Base-by-base conservation (phyloP, 2,888 invertebrate genomes). In the Drosophila austrosaltans region DNA sequence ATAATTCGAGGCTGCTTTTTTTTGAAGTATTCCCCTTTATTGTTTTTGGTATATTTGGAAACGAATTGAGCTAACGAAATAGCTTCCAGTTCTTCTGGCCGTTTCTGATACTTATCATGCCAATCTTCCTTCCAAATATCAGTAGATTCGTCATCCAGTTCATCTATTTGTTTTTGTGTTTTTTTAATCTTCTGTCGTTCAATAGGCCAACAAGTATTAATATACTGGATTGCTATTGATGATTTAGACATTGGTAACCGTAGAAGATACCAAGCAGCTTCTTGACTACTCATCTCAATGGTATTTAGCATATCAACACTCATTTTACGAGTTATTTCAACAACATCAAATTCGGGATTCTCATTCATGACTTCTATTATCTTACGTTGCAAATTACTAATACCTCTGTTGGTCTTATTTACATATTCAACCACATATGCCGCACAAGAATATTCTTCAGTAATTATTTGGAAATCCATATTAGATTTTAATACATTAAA, bases 361-460 rank as follows among this genome's bases (percentile, higher is more conserved):
- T 16, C 16, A 16, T 16, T 16, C 79, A 82, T 88, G 4, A 72
- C 63, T 63, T 86, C 58, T n/a, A 82, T 73, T 16, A 16, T 16
- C 16, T 16, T 16, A 16, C 16, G 16, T 62, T 89, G 88, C 57
- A 92, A 75, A 69, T 90, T 79, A 63, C 90, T 87, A 16, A 90
- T 75, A 32, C 67, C 72, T 61, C 69, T 6, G 88, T 90, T 89
- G 4, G 78, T 66, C 76, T 93, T 92, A 78, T 92, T 92, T 1
- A 92, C 87, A 78, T 92, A 92, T 57, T 93, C 92, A 44, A 90
- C 91, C 20, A 93, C 70, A 69, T 92, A 92, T 2, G 79, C 61
- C 1, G 92, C 92, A 79, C 92, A 93, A 16, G 90, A 63, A 22
- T 62, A 62, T 76, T 92, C 91, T 10, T 93, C 92, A 36, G 54